phyloP scores from a whole-genome alignment of 1,140 invertebrate species.

The Meloidogyne floridensis region DNA sequence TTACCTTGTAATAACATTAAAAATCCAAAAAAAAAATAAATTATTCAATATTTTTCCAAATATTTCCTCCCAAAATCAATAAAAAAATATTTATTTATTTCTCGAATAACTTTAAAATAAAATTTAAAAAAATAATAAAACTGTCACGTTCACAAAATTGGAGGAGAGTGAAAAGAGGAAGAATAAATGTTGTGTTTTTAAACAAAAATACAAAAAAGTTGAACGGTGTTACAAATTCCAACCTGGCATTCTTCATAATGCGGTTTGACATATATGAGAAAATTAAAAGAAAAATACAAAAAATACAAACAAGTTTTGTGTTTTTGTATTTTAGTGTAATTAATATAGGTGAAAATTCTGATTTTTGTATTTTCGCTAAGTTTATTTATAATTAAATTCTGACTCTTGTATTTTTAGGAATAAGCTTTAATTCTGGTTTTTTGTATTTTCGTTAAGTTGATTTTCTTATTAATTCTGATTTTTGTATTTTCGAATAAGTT shows the following conservation, averaged over 20 bases:
- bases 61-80: background rate
- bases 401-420: no score
- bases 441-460: no score
- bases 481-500: no score
- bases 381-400: no score
- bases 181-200: background rate
- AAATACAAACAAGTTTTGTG: no score
- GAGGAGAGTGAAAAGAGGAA: background rate
- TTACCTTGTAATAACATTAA: background rate
- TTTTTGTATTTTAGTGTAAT: no score
- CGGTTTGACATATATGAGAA: background rate
- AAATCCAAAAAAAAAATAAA: background rate
- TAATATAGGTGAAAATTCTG: no score
- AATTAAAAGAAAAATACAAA: background rate
- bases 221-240: background rate
- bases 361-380: no score
- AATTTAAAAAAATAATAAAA: background rate
- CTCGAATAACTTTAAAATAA: background rate
- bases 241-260: conserved; percentile 4
- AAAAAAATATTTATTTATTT: no score
- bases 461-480: no score
- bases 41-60: background rate
- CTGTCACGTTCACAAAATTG: background rate
- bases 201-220: background rate
- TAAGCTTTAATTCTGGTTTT: no score